A percentile compares a stretch with the other conserved stretches of the same genome.
These are phyloP conservation scores for Trachelus iudaicus DNA, from an alignment of 2,888 invertebrate species.

Conservation along the genomic window DNA sequence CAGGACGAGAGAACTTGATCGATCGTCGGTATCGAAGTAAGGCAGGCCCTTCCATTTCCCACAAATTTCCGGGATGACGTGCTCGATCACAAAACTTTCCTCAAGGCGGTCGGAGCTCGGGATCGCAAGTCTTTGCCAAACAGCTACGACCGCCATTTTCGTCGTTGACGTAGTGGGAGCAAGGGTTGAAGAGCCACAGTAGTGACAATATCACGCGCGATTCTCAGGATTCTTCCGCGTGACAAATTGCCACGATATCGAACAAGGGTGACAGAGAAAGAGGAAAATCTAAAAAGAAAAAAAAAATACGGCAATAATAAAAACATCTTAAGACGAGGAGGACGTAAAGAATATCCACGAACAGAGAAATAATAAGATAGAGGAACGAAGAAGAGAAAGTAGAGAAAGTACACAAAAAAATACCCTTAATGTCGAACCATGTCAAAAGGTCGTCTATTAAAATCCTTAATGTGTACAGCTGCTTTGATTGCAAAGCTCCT, in stretches of 20 bases:
- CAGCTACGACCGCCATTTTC: not conserved
- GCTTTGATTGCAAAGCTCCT: no score
- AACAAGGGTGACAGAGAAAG: not conserved
- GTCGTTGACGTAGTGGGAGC: not conserved
- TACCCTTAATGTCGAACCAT: not conserved
- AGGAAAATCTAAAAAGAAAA: conserved; percentile 3
- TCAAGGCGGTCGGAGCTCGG: not conserved
- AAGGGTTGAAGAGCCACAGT: not conserved
- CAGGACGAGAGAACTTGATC: not conserved
- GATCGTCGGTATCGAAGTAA: not conserved
- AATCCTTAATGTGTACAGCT: not conserved
- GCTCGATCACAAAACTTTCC: conserved; percentile 38
- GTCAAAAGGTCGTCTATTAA: not conserved
- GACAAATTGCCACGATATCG: not conserved
- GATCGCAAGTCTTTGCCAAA: not conserved
- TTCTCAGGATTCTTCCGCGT: not conserved
- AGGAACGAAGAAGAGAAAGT: not conserved
- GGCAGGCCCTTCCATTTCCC: conserved; percentile 46
- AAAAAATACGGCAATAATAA: not conserved
- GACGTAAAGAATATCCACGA: not conserved
- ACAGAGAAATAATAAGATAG: not conserved
- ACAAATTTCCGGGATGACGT: conserved; percentile 46
- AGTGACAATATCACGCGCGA: not conserved
- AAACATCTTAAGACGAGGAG: not conserved
- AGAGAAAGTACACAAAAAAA: not conserved